Base-by-base conservation (phyloP, 2,888 invertebrate genomes). In the Lasioglossum morio region DNA sequence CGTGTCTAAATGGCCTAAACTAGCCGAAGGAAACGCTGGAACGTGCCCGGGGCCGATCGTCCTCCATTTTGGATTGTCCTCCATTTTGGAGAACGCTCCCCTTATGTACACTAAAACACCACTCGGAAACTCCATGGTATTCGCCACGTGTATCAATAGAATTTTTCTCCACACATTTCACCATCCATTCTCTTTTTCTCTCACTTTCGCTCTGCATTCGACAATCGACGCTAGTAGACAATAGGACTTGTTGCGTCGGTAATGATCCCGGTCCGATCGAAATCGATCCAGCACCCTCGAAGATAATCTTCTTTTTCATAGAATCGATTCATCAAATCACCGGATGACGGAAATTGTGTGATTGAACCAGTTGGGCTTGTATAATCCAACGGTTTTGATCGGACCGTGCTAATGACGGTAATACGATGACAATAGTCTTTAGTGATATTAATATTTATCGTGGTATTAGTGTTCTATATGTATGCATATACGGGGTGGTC, bases 151-250 rank as follows among this genome's bases (percentile, higher is more conserved):
- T 30, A n/a, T 75, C 87, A 84, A 73, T 81, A 86, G 75, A 80
- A 81, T 81, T 81, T 82, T 79, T 46, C 57, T n/a, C 57, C 57
- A 57, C 12, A 3, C 10, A 73, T 76, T 27, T 34, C 60, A 72
- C 72, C 72, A 77, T 30, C 16, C 72, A 30, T 60, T 72, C 48
- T 79, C 79, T 43, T 14, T 43, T 43, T 76, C 66, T 27, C 76
- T 72, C 85, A 87, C 80, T 74, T 84, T 83, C 84, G 87, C 46
- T 43, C 88, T 90, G 92, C 91, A 93, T 93, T 92, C 92, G 91
- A 94, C 92, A 92, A 91, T 86, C 92, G 91, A 93, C 93, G 91
- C 90, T 93, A 92, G 30, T 70, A 93, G 94, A 94, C 92, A 92
- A 92, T 92, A 93, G 92, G 92, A 93, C 87, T 93, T 91, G 85